phyloP scores from a whole-genome alignment of 2,797 vertebrate genomes.

The Acanthurus leucopareius region DNA sequence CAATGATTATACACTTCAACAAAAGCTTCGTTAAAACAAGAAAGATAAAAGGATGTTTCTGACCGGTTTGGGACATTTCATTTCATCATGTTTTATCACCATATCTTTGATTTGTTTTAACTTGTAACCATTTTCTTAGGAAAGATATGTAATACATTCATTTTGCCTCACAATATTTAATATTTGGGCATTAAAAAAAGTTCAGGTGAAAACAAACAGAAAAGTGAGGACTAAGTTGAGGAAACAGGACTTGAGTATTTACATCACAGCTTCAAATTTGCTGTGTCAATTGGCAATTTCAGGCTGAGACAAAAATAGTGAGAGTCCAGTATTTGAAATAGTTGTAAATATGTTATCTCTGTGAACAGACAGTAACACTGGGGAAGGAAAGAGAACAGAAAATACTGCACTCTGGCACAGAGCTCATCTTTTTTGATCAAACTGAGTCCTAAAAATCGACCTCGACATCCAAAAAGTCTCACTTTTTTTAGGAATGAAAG shows the following conservation, averaged over 20 bases:
- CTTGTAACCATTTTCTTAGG: constrained; percentile 23
- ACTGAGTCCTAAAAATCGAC: constrained; percentile 21
- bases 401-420: constrained; percentile 66
- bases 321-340: not conserved
- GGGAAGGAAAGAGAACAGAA: constrained; percentile 50
- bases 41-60: constrained; percentile 15
- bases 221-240: not conserved
- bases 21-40: constrained; percentile 37
- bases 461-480: not conserved
- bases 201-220: constrained; percentile 4
- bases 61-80: constrained; percentile 12
- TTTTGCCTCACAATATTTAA: constrained; percentile 39
- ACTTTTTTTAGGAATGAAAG: constrained; percentile 11
- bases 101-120: constrained; percentile 10
- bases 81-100: constrained; percentile 2
- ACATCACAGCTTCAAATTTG: constrained; percentile 47
- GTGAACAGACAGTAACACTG: constrained; percentile 61
- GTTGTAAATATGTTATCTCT: constrained; percentile 22
- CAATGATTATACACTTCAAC: constrained; percentile 43
- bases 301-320: constrained; percentile 16
- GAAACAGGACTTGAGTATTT: constrained; percentile 50
- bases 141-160: constrained; percentile 72
- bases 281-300: constrained; percentile 62
- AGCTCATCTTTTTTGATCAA: constrained; percentile 21
- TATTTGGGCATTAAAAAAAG: constrained; percentile 29